Conservation (phyloP, 2,797 vertebrate species). For the Paguma larvata region DNA sequence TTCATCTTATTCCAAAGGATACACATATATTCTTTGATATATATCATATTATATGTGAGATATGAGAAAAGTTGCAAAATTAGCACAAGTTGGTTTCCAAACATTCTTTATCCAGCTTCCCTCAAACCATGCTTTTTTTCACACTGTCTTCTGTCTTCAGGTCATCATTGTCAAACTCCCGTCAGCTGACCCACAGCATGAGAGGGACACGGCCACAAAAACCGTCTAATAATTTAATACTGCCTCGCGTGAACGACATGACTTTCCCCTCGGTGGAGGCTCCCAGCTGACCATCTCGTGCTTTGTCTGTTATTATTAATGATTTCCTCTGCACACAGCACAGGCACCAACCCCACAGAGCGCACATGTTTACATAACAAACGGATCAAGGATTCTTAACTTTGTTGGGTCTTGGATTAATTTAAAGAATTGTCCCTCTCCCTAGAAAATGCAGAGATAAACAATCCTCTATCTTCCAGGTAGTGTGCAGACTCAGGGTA, state of each 20-base stretch:
- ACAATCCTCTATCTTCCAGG: background rate
- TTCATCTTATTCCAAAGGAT: background rate
- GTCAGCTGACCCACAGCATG: background rate
- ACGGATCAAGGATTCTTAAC: background rate
- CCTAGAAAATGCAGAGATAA: conserved; percentile 11
- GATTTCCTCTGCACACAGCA: background rate
- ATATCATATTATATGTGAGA: background rate
- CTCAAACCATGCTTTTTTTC: background rate
- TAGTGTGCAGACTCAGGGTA: background rate
- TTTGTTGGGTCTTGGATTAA: background rate
- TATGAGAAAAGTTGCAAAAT: background rate
- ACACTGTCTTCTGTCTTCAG: background rate
- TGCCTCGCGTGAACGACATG: background rate
- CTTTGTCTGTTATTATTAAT: background rate
- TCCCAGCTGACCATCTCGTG: background rate
- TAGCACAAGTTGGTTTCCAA: background rate
- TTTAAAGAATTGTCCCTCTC: background rate
- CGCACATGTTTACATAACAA: background rate
- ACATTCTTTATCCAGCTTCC: background rate
- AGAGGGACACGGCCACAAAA: background rate
- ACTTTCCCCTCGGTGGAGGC: background rate
- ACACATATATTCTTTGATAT: background rate
- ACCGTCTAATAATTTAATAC: background rate
- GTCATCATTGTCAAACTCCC: background rate
- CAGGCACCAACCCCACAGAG: background rate